Percentiles rank a stretch among this genome's conserved stretches.
Conservation (phyloP, 2,888 invertebrate species). For the Hyposoter dolosus region DNA sequence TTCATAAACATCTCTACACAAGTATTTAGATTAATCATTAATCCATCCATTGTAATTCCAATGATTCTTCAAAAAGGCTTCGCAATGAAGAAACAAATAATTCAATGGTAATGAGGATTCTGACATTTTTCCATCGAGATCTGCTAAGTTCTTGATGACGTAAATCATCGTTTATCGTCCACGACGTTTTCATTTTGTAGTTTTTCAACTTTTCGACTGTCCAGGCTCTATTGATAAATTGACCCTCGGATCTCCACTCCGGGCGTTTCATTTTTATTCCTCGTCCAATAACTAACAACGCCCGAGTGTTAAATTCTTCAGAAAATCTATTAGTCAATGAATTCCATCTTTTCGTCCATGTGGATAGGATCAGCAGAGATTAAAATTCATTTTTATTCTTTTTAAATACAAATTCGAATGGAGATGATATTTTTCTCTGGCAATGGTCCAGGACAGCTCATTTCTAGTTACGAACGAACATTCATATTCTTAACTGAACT, state of each 20-base stretch:
- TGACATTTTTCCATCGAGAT: not conserved
- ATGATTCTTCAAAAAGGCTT: not conserved
- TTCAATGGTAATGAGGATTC: not conserved
- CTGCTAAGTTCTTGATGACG: not conserved
- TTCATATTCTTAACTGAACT: not conserved
- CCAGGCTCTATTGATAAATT: not conserved
- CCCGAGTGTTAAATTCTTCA: not conserved
- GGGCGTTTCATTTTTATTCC: conserved; percentile 1
- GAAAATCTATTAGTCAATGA: not conserved
- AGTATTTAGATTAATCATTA: conserved; percentile 23
- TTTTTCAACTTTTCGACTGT: not conserved
- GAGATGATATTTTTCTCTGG: not conserved
- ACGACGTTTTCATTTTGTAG: not conserved
- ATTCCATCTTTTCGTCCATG: not conserved
- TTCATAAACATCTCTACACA: conserved; percentile 9
- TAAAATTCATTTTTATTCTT: not conserved
- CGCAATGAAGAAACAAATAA: not conserved
- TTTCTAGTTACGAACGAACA: not conserved
- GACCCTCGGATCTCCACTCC: not conserved
- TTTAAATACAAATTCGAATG: not conserved
- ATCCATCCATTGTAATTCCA: not conserved
- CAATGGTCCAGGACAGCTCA: not conserved
- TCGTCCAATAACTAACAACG: conserved; percentile 22
- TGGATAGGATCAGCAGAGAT: too few relatives aligned
- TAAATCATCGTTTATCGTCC: not conserved